Evolutionary conservation across 2,797 vertebrate genomes (phyloP).

Genomic region (Pangasius macronema): DNA sequence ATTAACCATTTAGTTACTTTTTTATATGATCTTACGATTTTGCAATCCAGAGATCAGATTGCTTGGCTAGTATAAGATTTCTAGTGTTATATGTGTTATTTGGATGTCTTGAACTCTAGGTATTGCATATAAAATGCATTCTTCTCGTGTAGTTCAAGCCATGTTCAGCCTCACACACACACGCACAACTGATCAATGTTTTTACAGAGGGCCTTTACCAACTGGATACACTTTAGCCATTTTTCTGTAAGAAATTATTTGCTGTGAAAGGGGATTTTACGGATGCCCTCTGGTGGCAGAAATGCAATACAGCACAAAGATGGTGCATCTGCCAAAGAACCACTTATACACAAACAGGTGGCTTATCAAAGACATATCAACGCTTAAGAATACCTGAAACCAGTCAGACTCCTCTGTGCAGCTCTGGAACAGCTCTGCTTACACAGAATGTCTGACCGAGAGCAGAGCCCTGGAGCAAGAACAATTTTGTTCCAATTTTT

Average conservation of each 20-base stretch:
- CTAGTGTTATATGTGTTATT: neutral
- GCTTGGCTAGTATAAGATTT: neutral
- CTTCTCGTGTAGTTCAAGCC: neutral
- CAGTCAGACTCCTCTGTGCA: constrained; percentile 10
- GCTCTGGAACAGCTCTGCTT: neutral
- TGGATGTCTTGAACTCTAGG: neutral
- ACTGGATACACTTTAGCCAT: neutral
- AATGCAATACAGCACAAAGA: constrained; percentile 56
- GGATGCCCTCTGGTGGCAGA: constrained; percentile 78
- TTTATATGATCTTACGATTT: neutral
- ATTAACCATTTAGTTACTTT: neutral
- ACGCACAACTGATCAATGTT: neutral
- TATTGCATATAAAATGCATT: neutral
- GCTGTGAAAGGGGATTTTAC: constrained; percentile 59
- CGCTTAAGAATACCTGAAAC: constrained; percentile 29
- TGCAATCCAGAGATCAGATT: neutral
- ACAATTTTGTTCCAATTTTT: neutral
- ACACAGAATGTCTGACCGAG: constrained; percentile 15
- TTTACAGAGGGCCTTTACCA: neutral
- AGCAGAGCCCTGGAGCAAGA: constrained; percentile 3
- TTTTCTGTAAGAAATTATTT: neutral
- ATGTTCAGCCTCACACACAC: neutral
- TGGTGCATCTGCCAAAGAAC: constrained; percentile 19
- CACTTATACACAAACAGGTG: constrained; percentile 32
- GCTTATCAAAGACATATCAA: constrained; percentile 37